Evolutionary conservation across 37 sponge, comb jelly and placozoan species (phyloP), one percentile per base, ranked within the genome.

Genomic region (Ephydatia muelleri): DNA sequence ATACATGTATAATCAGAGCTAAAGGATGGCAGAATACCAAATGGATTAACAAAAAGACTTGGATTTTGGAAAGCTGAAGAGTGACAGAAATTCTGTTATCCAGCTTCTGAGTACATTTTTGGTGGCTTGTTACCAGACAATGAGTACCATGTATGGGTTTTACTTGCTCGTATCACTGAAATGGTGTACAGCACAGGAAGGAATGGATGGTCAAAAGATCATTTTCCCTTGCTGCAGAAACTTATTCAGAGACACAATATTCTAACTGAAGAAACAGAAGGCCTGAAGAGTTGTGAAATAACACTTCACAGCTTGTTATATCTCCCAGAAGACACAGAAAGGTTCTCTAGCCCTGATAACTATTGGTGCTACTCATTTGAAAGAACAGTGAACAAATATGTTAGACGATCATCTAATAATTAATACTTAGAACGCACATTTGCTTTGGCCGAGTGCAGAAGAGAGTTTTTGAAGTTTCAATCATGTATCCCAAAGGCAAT

Each of bases 311-410:
- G 80, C 38, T 80, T 80, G 39, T 30, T 79, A 2, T 80, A 86
- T 48, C 48, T 85, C 3, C 39, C 49, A 37, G 78, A 77, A 48
- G 86, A 85, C 40, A 80, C 80, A 14, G 35, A 68, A 64, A 30
- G 87, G 16, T 80, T 80, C 64, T 79, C 80, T 19, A 34, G 37
- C 57, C 87, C 87, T 69, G 80, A 86, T 65, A 86, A 86, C 33
- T 86, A 48, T 29, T 86, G 80, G 87, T 86, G 87, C 70, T 86
- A n/a, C n/a, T n/a, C n/a, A n/a, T 48, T 73, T 73, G 80, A 86
- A 57, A 38, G 80, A 72, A 66, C 80, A 14, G 87, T 86, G 30
- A 31, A 72, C 22, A 73, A n/a, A 3, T 86, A 80, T 39, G 67
- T 49, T 25, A 73, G 73, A 57, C 35, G 66, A 48, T 80, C n/a